These are phyloP conservation scores for Fistularia tabacaria DNA, from an alignment of 2,797 vertebrate species.

Conservation along the genomic window DNA sequence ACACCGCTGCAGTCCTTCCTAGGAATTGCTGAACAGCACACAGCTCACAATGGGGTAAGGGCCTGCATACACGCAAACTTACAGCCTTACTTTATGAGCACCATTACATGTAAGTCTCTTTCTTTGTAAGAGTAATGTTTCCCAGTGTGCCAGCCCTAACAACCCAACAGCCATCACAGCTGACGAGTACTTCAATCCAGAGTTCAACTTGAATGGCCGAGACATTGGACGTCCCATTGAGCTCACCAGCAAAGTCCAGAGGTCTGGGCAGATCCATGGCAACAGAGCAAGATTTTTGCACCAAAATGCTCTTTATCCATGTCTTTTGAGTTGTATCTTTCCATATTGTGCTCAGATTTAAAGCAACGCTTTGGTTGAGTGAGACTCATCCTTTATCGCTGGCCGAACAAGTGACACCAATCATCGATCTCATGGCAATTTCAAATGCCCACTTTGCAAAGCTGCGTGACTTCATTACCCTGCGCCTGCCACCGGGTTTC, in stretches of 20 bases:
- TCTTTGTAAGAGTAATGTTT: constrained; percentile 80
- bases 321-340: not conserved
- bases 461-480: constrained; percentile 91
- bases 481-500: constrained; percentile 90
- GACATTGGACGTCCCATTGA: constrained; percentile 92
- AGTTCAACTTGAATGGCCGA: constrained; percentile 86
- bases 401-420: constrained; percentile 93
- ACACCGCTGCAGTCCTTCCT: constrained; percentile 96
- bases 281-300: not conserved
- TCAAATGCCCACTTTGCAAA: constrained; percentile 96
- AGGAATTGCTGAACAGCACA: constrained; percentile 92
- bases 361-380: constrained; percentile 91
- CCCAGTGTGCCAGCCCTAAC: constrained; percentile 89
- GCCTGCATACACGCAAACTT: not conserved
- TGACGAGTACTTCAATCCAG: constrained; percentile 90
- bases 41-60: constrained; percentile 87
- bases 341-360: constrained; percentile 77
- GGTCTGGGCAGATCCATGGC: constrained; percentile 53
- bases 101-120: not conserved
- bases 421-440: constrained; percentile 98
- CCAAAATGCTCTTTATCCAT: not conserved
- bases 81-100: constrained; percentile 1
- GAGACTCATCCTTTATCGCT: constrained; percentile 91
- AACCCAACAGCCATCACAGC: constrained; percentile 94
- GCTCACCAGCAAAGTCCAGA: constrained; percentile 94